Conservation (phyloP, 2,113 vertebrate genomes). For the Chitala chitala region DNA sequence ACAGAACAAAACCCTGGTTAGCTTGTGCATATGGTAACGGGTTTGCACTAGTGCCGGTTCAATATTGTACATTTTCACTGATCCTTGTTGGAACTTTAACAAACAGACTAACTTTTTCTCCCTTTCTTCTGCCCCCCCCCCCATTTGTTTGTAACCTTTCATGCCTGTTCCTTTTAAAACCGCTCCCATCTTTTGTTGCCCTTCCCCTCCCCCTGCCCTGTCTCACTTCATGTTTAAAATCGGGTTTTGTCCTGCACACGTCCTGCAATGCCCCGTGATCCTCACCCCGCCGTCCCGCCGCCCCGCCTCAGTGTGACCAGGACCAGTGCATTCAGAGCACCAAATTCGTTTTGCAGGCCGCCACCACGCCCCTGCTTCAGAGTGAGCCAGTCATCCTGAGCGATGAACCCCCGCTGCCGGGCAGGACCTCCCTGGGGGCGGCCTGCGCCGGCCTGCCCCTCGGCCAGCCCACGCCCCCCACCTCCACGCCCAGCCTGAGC, state of each 20-base stretch:
- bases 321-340: conserved; percentile 99
- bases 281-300: not conserved
- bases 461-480: conserved; percentile 86
- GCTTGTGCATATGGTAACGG: no score
- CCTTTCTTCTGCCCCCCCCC: conserved; percentile 25
- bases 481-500: conserved; percentile 84
- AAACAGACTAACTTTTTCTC: conserved; percentile 67
- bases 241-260: not conserved
- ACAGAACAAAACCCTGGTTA: no score
- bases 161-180: no score
- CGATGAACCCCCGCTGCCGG: conserved; percentile 71
- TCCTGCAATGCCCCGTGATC: not conserved
- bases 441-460: conserved; percentile 79
- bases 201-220: not conserved
- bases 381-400: conserved; percentile 80
- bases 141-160: conserved; percentile 27
- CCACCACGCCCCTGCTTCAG: conserved; percentile 87
- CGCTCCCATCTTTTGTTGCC: no score
- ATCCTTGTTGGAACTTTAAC: conserved; percentile 34
- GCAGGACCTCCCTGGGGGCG: conserved; percentile 69
- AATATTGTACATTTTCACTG: no score
- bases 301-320: conserved; percentile 84
- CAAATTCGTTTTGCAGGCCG: conserved; percentile 99
- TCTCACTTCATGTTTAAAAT: not conserved
- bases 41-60: no score